phyloP scores from a whole-genome alignment of 2,113 vertebrate species.

The Scortum barcoo region DNA sequence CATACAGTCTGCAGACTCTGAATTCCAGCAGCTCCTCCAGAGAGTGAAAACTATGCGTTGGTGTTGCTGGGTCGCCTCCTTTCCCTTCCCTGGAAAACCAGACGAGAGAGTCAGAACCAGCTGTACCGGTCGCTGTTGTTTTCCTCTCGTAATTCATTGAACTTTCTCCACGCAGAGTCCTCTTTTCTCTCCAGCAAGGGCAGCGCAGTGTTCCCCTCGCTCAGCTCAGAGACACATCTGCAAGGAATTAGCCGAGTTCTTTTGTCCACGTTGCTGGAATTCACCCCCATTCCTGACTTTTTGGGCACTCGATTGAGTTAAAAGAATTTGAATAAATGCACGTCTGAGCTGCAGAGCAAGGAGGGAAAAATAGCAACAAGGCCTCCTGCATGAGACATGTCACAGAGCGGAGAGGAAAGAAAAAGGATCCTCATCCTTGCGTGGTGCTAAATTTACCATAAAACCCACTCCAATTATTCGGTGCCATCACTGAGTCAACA shows the following conservation, averaged over 20 bases:
- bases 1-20: conserved; percentile 30
- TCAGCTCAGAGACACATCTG: conserved; percentile 79
- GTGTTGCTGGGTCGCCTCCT: conserved; percentile 44
- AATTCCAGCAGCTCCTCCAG: conserved; percentile 63
- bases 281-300: conserved; percentile 57
- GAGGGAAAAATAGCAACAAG: conserved; percentile 24
- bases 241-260: conserved; percentile 82
- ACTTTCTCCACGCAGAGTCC: conserved; percentile 40
- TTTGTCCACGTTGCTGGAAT: conserved; percentile 82
- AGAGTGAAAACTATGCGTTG: conserved; percentile 64
- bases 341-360: conserved; percentile 40
- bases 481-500: conserved; percentile 49
- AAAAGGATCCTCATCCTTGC: conserved; percentile 27
- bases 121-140: conserved; percentile 69
- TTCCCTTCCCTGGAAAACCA: conserved; percentile 41
- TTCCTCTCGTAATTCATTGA: conserved; percentile 68
- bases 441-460: conserved; percentile 55
- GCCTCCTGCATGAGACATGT: conserved; percentile 28
- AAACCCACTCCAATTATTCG: conserved; percentile 44
- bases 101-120: conserved; percentile 72
- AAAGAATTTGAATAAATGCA: conserved; percentile 59
- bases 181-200: conserved; percentile 36
- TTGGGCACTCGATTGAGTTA: conserved; percentile 26
- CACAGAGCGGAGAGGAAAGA: conserved; percentile 15
- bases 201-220: conserved; percentile 57